phyloP scores from a whole-genome alignment of 2,113 vertebrate genomes.

The Solenodon paradoxus region DNA sequence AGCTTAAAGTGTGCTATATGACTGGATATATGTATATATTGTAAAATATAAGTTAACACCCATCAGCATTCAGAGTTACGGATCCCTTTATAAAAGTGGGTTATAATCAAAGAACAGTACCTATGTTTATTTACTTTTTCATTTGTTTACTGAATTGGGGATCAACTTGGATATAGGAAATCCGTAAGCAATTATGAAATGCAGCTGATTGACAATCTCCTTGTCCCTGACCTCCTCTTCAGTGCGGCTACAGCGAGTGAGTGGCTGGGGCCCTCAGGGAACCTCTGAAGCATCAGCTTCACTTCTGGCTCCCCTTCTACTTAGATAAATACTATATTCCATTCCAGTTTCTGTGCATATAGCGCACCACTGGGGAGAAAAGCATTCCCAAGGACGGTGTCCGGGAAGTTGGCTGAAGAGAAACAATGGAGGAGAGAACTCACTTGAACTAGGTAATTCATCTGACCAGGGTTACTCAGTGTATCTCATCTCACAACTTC shows the following conservation, averaged over 20 bases:
- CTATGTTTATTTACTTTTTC: background rate
- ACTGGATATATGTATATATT: background rate
- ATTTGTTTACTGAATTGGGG: background rate
- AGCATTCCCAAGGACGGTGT: background rate
- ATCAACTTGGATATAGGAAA: background rate
- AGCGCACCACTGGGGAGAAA: background rate
- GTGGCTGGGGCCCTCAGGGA: too few species aligned
- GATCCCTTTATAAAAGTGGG: background rate
- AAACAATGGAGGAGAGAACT: background rate
- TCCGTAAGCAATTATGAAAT: background rate
- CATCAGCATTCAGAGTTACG: background rate
- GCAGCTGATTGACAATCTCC: too few species aligned
- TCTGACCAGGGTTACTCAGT: background rate
- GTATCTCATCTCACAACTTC: background rate
- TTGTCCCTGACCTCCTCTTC: background rate
- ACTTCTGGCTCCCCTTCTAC: background rate
- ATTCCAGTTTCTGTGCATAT: slow-evolving; percentile 9
- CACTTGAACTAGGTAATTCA: background rate
- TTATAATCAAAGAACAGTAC: background rate
- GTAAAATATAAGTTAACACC: background rate
- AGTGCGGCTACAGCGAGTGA: too few species aligned
- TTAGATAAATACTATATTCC: background rate
- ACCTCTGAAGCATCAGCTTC: background rate
- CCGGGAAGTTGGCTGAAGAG: background rate
- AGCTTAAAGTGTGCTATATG: background rate